Percentiles rank a stretch among this genome's conserved stretches.
Conservation (phyloP, 2,113 vertebrate genomes). For the Anser brachyrhynchus region DNA sequence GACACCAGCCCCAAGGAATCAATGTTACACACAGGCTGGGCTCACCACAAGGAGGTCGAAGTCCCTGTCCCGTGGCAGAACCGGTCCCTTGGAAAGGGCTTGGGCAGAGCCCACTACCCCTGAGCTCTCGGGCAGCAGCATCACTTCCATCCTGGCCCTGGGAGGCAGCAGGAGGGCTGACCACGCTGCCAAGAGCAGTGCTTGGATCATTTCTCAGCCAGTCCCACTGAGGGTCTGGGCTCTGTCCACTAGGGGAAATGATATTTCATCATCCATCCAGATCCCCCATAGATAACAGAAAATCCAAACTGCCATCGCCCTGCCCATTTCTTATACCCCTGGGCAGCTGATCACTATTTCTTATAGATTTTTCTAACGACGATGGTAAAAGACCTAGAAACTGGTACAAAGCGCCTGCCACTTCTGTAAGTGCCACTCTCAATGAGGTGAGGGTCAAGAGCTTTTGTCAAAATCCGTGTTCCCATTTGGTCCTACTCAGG, state of each 20-base stretch:
- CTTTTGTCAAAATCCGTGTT: not conserved
- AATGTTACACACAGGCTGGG: accelerated
- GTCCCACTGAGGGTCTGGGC: accelerated
- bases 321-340: not conserved
- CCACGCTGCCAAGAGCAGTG: not conserved
- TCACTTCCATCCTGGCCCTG: not conserved
- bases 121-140: not conserved
- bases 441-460: not conserved
- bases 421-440: not conserved
- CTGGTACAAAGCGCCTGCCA: not conserved
- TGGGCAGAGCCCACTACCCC: not conserved
- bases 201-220: not conserved
- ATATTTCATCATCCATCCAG: not conserved
- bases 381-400: not conserved
- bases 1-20: not conserved
- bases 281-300: not conserved
- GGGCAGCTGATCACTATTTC: not conserved
- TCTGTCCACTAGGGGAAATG: not conserved
- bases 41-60: accelerated
- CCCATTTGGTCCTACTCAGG: too few relatives aligned
- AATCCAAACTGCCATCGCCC: not conserved
- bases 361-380: not conserved
- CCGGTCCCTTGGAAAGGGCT: accelerated
- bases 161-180: not conserved
- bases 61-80: too few relatives aligned